Percentiles rank a stretch among this genome's conserved stretches.
phyloP scores from a whole-genome alignment of 2,888 invertebrate genomes.

The Neoscelio sp. region DNA sequence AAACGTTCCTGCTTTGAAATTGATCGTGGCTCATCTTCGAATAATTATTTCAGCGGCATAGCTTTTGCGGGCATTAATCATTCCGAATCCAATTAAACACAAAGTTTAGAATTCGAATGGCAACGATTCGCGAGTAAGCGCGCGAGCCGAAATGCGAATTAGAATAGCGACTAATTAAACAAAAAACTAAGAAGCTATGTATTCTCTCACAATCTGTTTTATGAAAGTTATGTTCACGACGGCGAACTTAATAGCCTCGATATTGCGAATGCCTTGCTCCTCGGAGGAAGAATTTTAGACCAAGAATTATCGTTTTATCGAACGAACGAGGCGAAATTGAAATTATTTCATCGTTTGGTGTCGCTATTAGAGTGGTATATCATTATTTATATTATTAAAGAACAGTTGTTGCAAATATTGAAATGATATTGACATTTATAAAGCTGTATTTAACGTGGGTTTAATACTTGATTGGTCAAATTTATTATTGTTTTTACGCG shows the following conservation, averaged over 20 bases:
- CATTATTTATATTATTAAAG: too few relatives aligned
- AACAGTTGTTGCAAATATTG: too few relatives aligned
- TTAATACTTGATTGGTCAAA: too few relatives aligned
- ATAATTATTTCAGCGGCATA: constrained; percentile 49
- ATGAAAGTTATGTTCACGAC: constrained; percentile 33
- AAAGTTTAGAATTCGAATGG: constrained; percentile 7
- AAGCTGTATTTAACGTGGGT: too few relatives aligned
- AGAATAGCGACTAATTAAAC: constrained; percentile 8
- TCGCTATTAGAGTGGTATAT: too few relatives aligned
- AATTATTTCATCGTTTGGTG: constrained; percentile 11
- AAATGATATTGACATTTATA: too few relatives aligned
- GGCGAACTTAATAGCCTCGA: constrained; percentile 30
- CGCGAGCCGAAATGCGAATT: background rate
- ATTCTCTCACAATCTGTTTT: constrained; percentile 31
- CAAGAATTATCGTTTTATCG: constrained; percentile 20
- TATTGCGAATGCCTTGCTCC: constrained; percentile 26
- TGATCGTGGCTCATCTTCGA: constrained; percentile 44
- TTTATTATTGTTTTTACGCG: too few relatives aligned
- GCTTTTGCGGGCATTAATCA: constrained; percentile 55
- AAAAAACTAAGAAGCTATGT: background rate
- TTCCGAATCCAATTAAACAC: constrained; percentile 55
- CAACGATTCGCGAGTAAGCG: background rate
- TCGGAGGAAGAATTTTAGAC: constrained; percentile 14
- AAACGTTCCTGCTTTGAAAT: constrained; percentile 26
- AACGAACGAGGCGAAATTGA: constrained; percentile 18